These are phyloP conservation scores for Holotrichia oblita DNA, from an alignment of 1,140 invertebrate genomes.

Conservation along the genomic window DNA sequence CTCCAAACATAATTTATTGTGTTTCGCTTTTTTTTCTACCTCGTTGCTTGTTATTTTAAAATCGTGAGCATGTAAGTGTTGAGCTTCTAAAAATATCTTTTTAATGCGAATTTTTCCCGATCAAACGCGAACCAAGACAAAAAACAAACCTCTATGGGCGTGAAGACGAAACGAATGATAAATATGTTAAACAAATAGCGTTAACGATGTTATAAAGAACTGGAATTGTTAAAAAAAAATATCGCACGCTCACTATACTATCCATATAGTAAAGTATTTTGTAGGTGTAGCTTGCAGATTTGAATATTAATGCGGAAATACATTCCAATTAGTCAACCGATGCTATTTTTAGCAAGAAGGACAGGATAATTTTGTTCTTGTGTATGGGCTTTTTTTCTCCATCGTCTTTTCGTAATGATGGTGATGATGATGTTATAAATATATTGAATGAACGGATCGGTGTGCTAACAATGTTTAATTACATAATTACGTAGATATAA, in stretches of 20 bases:
- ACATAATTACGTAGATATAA: neutral
- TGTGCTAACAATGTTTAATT: neutral
- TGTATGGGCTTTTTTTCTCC: neutral
- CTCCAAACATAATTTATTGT: neutral
- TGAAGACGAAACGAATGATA: slow-evolving; percentile 1
- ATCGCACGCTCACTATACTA: neutral
- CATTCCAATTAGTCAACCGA: neutral
- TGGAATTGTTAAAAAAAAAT: neutral
- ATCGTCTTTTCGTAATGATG: neutral
- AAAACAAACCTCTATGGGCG: neutral
- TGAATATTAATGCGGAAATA: slow-evolving; percentile 17
- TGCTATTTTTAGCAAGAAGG: slow-evolving; percentile 5
- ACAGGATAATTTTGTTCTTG: neutral
- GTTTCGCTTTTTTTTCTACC: no score
- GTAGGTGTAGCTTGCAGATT: neutral
- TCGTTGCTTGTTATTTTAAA: no score
- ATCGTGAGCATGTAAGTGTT: no score
- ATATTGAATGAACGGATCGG: neutral
- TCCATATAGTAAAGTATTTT: neutral
- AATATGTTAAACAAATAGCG: neutral
- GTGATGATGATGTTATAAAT: neutral
- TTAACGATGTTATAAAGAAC: neutral
- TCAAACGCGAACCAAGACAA: neutral
- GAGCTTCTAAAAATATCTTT: no score
- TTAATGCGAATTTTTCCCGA: no score